Percentiles rank a stretch among this genome's conserved stretches.
phyloP scores from a whole-genome alignment of 2,888 invertebrate genomes.

The Belgica antarctica region DNA sequence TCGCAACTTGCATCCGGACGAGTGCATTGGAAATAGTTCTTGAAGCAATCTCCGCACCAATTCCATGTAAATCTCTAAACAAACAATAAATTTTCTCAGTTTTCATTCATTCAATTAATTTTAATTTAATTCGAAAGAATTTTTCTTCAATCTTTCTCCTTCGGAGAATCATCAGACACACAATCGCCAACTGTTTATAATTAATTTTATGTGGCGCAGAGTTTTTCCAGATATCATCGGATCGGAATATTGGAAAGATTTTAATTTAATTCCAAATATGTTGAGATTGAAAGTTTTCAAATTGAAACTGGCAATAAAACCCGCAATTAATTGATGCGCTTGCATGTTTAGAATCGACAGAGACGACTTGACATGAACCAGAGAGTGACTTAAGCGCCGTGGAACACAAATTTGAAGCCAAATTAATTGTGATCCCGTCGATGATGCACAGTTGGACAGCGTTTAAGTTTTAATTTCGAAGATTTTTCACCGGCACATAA shows the following conservation, averaged over 20 bases:
- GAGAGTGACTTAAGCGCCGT: conserved; percentile 38
- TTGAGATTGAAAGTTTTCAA: not conserved
- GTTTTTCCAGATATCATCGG: conserved; percentile 40
- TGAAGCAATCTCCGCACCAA: not conserved
- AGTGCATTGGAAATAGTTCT: not conserved
- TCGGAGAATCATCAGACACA: conserved; percentile 40
- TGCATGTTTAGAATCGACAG: not conserved
- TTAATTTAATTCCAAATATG: not conserved
- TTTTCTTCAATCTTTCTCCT: conserved; percentile 26
- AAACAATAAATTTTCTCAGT: conserved; percentile 42
- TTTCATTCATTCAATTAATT: conserved; percentile 41
- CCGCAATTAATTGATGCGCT: not conserved
- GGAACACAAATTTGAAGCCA: not conserved
- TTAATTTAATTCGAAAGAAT: conserved; percentile 36
- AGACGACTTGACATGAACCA: conserved; percentile 27
- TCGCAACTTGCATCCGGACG: too few relatives aligned
- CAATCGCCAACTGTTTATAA: conserved; percentile 44
- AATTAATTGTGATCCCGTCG: conserved; percentile 38
- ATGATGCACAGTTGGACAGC: conserved; percentile 36
- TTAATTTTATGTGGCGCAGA: conserved; percentile 44
- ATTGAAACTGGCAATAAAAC: conserved; percentile 16
- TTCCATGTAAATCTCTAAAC: conserved; percentile 12
- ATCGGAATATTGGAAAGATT: too few relatives aligned
- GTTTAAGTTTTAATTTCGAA: not conserved
- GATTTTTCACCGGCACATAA: not conserved